Evolutionary conservation across 2,113 vertebrate species (phyloP).

Genomic region (Microtus richardsoni): DNA sequence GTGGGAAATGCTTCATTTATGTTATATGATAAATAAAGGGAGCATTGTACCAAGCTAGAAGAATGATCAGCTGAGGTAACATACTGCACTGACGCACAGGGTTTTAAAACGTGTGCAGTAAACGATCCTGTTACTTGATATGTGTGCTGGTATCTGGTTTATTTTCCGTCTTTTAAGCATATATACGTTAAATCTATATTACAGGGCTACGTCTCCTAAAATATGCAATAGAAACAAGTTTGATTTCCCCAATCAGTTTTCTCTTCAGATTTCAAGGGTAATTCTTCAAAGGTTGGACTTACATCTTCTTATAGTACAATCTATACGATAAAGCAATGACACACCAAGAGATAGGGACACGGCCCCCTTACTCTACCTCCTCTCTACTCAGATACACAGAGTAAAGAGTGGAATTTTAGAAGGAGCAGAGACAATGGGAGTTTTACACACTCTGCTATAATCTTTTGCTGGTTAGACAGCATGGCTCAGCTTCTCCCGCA

Average conservation of each 20-base stretch:
- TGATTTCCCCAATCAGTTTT: neutral
- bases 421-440: constrained; percentile 40
- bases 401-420: constrained; percentile 59
- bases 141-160: neutral
- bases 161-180: constrained; percentile 34
- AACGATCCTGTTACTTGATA: neutral
- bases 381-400: constrained; percentile 51
- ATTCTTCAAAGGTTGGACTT: constrained; percentile 56
- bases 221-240: neutral
- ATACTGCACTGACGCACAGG: neutral
- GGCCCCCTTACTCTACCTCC: constrained; percentile 45
- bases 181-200: neutral
- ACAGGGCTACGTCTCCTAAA: neutral
- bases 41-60: constrained; percentile 16
- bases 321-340: constrained; percentile 57
- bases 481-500: constrained; percentile 13
- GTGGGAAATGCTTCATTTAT: neutral
- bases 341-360: constrained; percentile 16
- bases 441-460: constrained; percentile 63
- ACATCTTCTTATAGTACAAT: constrained; percentile 7
- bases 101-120: constrained; percentile 23
- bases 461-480: constrained; percentile 50
- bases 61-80: neutral
- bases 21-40: constrained; percentile 28
- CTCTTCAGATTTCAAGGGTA: constrained; percentile 61